Evolutionary conservation across 1,140 invertebrate species (phyloP).

Genomic region (Sinella curviseta): DNA sequence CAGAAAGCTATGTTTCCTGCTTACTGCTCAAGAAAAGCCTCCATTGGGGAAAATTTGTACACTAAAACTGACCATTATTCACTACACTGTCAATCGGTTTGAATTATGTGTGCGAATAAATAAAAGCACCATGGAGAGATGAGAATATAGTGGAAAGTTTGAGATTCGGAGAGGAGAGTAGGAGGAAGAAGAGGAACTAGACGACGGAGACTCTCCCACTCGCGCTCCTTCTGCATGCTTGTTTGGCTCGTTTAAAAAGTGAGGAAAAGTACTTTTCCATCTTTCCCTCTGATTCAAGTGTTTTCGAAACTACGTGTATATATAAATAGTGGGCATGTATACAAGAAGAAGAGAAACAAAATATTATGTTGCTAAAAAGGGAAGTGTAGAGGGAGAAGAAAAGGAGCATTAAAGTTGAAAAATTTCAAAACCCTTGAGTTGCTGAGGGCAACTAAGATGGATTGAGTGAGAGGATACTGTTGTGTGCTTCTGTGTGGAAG

Average conservation of each 20-base stretch:
- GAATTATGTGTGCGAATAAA: conserved; percentile 5
- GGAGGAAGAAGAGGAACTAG: no score
- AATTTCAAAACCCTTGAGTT: background rate
- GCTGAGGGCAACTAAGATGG: background rate
- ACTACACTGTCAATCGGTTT: background rate
- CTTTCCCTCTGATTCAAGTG: no score
- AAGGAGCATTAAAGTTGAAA: background rate
- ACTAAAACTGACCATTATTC: conserved; percentile 5
- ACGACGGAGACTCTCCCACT: no score
- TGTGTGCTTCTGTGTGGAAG: background rate
- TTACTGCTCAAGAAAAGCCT: background rate
- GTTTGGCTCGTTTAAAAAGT: background rate
- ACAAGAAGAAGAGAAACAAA: no score
- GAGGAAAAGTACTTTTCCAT: background rate
- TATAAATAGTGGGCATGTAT: no score
- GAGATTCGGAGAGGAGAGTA: background rate
- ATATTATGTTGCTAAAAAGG: no score
- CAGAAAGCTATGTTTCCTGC: background rate
- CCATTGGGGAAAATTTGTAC: background rate
- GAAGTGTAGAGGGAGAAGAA: background rate
- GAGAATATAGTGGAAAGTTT: no score
- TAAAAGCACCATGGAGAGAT: background rate
- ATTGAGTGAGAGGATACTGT: background rate
- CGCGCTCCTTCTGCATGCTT: no score
- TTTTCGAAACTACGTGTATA: background rate